Evolutionary conservation across 1,140 invertebrate species (phyloP), one percentile per base, ranked within the genome.

Genomic region (Rhizoglyphus robini): DNA sequence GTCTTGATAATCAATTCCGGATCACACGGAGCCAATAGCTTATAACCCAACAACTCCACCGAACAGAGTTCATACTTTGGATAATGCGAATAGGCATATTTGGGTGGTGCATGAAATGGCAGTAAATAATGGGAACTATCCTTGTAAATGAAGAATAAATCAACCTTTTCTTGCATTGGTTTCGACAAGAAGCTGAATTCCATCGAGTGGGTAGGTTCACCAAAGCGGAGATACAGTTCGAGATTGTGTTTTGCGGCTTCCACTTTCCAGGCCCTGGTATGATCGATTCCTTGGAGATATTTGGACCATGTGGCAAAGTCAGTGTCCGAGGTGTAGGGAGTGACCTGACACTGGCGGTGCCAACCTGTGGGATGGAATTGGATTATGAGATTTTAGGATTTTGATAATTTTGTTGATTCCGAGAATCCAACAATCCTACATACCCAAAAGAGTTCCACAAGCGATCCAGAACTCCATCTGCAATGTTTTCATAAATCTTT

Each of bases 301-400:
- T n/a, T 57, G 15, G 58, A 61, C 65, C 63, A 79, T n/a, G 81
- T 75, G 5, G 79, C 81, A 65, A 82, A 74, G 70, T 82, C 81
- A 13, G 81, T 78, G 74, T 82, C 81, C 69, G 75, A 74, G 31
- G 77, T 77, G 69, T 82, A 76, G 3, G 79, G 72, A 30, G 82
- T 82, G 18, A 82, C 75, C 69, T 77, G 79, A 75, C 81, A 82
- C 70, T 82, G 79, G 29, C 81, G 71, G 68, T 74, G 81, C 77
- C 80, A 82, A n/a, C n/a, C n/a, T n/a, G n/a, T n/a, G n/a, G n/a
- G n/a, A n/a, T n/a, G n/a, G n/a, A n/a, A n/a, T n/a, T n/a, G n/a
- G n/a, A n/a, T n/a, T n/a, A n/a, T n/a, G n/a, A n/a, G n/a, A n/a
- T n/a, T n/a, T n/a, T n/a, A n/a, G n/a, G n/a, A n/a, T n/a, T n/a